Evolutionary conservation across 2,888 invertebrate genomes (phyloP), one percentile per base, ranked within the genome.

Genomic region (Rotaria sp.): DNA sequence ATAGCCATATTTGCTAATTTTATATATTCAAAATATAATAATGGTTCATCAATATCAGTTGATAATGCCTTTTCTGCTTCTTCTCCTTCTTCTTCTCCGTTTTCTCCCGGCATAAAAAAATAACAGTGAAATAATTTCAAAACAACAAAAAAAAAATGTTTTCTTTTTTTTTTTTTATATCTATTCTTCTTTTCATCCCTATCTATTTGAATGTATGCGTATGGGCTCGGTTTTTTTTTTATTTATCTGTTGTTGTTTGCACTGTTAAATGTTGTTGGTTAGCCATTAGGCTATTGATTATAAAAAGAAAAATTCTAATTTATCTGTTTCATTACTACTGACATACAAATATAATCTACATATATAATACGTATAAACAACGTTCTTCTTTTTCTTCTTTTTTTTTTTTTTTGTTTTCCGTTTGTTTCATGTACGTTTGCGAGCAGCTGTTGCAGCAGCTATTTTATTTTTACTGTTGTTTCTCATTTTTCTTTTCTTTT

Each of bases 1-100:
- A 92, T 94, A 89, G 94, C 94, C 85, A 92, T 93, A 89, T 90
- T 93, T 89, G 92, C 93, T 45, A 84, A 84, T 84, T 80, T 80
- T 80, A 80, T 80, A 10, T 80, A 80, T 80, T 45, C 80, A 80
- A 80, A 80, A 80, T 80, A 80, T 80, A 67, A 35, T 35, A 67
- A 67, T 15, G 35, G 67, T 67, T 38, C 67, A 35, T 67, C 67
- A 38, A 67, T 67, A 67, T 35, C 30, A 67, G 67, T 67, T 67
- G 67, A 67, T 67, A 67, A 67, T 67, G 35, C 67, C 35, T 67
- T 35, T 35, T 67, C 67, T 24, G 13, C 52, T 59, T 59, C 59
- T 21, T 24, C 57, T 57, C 21, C 57, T 59, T 67, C 67, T 67
- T 38, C 67, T 21, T 67, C 67, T 67, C 38, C 67, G 7, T 67